phyloP scores from a whole-genome alignment of 2,797 vertebrate genomes.

The Alfaro cultratus region DNA sequence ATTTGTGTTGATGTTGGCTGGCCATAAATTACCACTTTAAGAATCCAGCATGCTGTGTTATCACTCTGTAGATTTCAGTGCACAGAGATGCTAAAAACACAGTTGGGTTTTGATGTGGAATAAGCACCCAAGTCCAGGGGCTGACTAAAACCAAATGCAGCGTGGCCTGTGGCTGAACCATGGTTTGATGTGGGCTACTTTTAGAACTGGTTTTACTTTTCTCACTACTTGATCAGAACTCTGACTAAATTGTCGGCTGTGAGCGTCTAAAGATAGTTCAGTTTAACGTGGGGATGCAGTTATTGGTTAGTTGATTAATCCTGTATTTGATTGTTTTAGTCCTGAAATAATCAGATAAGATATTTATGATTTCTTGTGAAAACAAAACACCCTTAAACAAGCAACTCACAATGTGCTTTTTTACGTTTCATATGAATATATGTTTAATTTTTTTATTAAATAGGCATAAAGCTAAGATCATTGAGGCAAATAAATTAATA shows the following conservation, averaged over 20 bases:
- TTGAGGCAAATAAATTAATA: not conserved
- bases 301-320: not conserved
- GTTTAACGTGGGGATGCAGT: not conserved
- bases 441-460: not conserved
- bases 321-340: not conserved
- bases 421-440: not conserved
- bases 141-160: conserved; percentile 18
- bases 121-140: conserved; percentile 27
- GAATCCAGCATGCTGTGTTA: conserved; percentile 6
- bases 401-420: not conserved
- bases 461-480: not conserved
- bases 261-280: conserved; percentile 9
- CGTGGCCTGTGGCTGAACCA: conserved; percentile 50
- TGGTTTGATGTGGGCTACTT: conserved; percentile 52
- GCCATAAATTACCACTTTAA: not conserved
- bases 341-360: not conserved
- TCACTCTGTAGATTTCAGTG: conserved; percentile 17
- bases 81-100: conserved; percentile 27
- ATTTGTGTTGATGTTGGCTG: conserved; percentile 22
- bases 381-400: not conserved
- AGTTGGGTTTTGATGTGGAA: conserved; percentile 48
- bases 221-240: conserved; percentile 14
- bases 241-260: conserved; percentile 10
- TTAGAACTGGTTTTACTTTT: conserved; percentile 20
- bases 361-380: not conserved